These are phyloP conservation scores for Lordiphosa stackelbergi DNA, from an alignment of 1,140 invertebrate genomes.

Conservation along the genomic window DNA sequence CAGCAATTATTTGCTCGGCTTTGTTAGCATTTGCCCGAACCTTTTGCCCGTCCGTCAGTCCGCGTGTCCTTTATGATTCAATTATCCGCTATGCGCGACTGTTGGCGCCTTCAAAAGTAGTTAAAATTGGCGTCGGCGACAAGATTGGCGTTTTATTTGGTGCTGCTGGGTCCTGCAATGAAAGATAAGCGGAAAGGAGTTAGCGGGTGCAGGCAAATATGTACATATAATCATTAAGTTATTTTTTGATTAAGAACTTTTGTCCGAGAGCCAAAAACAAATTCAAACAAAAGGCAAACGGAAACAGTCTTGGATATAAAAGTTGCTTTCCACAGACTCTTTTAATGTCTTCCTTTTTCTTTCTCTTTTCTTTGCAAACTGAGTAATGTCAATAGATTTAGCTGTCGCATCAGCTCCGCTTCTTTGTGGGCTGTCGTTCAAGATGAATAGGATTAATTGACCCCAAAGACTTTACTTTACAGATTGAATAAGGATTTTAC, in stretches of 20 bases:
- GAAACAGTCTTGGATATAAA: slow-evolving; percentile 9
- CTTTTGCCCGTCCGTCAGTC: slow-evolving; percentile 15
- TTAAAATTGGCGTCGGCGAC: slow-evolving; percentile 56
- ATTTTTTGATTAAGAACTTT: slow-evolving; percentile 70
- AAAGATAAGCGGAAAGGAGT: slow-evolving; percentile 25
- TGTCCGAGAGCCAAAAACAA: slow-evolving; percentile 36
- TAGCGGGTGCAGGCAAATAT: slow-evolving; percentile 56
- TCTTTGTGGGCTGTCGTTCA: no score
- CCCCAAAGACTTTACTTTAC: no score
- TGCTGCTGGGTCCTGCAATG: slow-evolving; percentile 29
- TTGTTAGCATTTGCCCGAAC: slow-evolving; percentile 55
- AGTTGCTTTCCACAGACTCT: background rate
- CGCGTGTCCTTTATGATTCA: slow-evolving; percentile 63
- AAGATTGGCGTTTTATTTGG: slow-evolving; percentile 23
- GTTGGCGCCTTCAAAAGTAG: slow-evolving; percentile 57
- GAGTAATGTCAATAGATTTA: no score
- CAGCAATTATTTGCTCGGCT: slow-evolving; percentile 71
- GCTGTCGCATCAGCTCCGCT: no score
- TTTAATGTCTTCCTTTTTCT: no score
- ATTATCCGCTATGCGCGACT: slow-evolving; percentile 57
- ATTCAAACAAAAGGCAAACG: slow-evolving; percentile 17
- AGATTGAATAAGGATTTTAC: no score
- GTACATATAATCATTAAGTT: slow-evolving; percentile 73
- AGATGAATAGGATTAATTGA: no score
- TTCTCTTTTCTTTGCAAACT: no score